These are phyloP conservation scores for Trichechus manatus DNA, from an alignment of 2,113 vertebrate genomes.

Conservation along the genomic window DNA sequence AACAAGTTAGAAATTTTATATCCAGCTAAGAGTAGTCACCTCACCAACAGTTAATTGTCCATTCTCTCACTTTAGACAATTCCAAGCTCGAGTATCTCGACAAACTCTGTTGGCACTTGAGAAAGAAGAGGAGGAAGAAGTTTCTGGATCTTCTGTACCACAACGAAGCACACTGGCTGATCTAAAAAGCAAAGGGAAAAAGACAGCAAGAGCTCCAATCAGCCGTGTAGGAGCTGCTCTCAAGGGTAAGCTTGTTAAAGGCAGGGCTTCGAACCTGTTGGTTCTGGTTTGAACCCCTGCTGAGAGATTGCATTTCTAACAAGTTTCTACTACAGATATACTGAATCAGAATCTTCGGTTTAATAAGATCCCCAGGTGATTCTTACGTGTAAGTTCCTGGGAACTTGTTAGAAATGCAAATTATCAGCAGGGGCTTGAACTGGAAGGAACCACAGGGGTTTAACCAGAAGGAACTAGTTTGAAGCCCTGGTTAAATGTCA, in stretches of 20 bases:
- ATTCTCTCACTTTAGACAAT: constrained; percentile 88
- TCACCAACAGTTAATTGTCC: neutral
- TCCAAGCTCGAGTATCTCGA: constrained; percentile 95
- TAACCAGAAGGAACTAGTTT: no score
- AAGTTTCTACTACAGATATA: no score
- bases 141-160: constrained; percentile 80
- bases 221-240: constrained; percentile 89
- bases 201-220: constrained; percentile 91
- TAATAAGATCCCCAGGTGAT: no score
- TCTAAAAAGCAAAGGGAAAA: constrained; percentile 95
- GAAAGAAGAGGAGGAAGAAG: constrained; percentile 78
- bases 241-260: constrained; percentile 87
- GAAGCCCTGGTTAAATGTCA: neutral
- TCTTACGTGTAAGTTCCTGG: no score
- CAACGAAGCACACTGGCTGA: constrained; percentile 92
- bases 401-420: no score
- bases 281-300: no score
- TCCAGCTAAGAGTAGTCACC: neutral
- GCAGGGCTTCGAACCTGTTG: no score
- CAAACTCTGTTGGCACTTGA: constrained; percentile 91
- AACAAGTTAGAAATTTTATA: constrained; percentile 52
- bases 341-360: no score
- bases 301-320: no score
- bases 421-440: no score
- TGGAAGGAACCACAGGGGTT: no score